Percentiles rank a stretch among this genome's conserved stretches.
phyloP scores from a whole-genome alignment of 2,888 invertebrate genomes.

The Caenorhabditis japonica region DNA sequence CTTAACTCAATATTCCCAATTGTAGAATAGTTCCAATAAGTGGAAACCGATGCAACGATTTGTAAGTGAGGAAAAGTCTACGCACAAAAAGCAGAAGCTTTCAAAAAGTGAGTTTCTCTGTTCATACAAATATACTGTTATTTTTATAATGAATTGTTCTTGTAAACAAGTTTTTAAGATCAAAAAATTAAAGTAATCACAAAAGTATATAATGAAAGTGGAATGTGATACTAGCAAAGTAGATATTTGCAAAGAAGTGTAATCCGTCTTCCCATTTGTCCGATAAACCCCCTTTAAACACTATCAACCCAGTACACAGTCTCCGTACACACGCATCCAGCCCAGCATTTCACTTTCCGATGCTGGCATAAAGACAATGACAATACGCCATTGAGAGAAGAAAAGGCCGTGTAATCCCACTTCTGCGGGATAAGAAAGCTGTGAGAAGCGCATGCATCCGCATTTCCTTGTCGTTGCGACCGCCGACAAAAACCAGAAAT shows the following conservation, averaged over 20 bases:
- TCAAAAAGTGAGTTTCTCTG: conserved; percentile 11
- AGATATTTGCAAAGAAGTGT: neutral
- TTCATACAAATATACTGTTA: neutral
- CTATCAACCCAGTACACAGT: neutral
- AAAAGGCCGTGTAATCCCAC: conserved; percentile 16
- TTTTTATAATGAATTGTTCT: no score
- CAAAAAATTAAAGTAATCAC: conserved; percentile 1
- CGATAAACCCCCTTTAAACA: neutral
- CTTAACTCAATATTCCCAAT: no score
- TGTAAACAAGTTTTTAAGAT: no score
- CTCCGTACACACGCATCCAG: neutral
- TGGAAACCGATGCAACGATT: conserved; percentile 45
- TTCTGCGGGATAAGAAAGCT: conserved; percentile 14
- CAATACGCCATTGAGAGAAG: conserved; percentile 25
- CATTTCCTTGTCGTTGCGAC: conserved; percentile 16
- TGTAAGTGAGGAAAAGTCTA: conserved; percentile 11
- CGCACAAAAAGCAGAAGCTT: conserved; percentile 8
- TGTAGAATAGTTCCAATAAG: conserved; percentile 34
- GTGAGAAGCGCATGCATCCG: conserved; percentile 32
- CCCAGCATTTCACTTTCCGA: conserved; percentile 33
- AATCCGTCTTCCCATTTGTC: neutral
- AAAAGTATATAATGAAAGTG: neutral
- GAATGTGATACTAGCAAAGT: no score
- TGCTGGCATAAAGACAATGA: conserved; percentile 29
- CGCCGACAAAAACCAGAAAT: conserved; percentile 31